These are phyloP conservation scores for Psococerastis gibbosa DNA, from an alignment of 2,888 invertebrate species.

Conservation along the genomic window DNA sequence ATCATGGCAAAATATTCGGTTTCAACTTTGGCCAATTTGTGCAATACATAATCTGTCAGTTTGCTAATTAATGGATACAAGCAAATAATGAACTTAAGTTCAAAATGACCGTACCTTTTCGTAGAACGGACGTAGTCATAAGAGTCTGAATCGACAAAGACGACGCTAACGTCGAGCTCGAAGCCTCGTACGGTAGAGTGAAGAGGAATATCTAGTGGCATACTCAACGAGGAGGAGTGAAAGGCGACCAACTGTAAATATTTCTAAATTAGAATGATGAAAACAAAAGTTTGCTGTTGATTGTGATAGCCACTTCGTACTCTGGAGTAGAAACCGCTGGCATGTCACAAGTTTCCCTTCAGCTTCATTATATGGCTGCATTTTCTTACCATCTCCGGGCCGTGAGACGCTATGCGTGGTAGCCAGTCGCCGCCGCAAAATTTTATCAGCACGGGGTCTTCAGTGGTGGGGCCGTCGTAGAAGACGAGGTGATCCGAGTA, in stretches of 20 bases:
- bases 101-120: too few relatives aligned
- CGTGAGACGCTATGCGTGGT: conserved; percentile 55
- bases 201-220: conserved; percentile 42
- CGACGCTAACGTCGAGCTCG: conserved; percentile 70
- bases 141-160: conserved; percentile 74
- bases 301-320: too few relatives aligned
- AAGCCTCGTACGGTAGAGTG: conserved; percentile 53
- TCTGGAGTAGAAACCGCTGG: too few relatives aligned
- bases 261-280: too few relatives aligned
- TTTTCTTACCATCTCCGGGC: conserved; percentile 71
- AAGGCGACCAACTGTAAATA: conserved; percentile 77
- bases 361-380: too few relatives aligned
- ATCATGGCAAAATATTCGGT: too few relatives aligned
- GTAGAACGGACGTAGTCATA: conserved; percentile 68
- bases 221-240: conserved; percentile 65
- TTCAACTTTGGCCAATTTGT: too few relatives aligned
- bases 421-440: conserved; percentile 79
- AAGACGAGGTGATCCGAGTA: conserved; percentile 71
- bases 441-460: conserved; percentile 65
- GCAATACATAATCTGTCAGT: too few relatives aligned
- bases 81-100: too few relatives aligned
- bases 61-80: too few relatives aligned
- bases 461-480: conserved; percentile 65
- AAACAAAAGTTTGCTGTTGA: too few relatives aligned
- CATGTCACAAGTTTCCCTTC: too few relatives aligned